Evolutionary conservation across 2,888 invertebrate species (phyloP).

Genomic region (Plagodis pulveraria): DNA sequence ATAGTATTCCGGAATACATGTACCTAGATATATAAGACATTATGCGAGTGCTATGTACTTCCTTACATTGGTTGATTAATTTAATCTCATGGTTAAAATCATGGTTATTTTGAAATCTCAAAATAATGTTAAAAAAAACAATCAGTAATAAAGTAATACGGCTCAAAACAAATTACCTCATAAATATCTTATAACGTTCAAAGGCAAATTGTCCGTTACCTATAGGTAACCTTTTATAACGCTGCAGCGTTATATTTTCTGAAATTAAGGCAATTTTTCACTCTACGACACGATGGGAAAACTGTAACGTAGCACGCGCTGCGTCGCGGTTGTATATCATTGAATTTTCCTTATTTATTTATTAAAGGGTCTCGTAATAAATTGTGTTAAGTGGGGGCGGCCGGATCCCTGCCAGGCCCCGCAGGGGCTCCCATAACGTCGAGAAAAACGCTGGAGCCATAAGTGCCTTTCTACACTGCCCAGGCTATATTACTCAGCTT

Average conservation of each 20-base stretch:
- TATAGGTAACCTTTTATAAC: too few species aligned
- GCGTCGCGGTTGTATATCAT: slow-evolving; percentile 71
- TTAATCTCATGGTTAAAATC: too few species aligned
- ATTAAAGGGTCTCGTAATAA: slow-evolving; percentile 82
- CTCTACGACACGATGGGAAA: slow-evolving; percentile 44
- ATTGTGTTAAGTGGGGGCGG: slow-evolving; percentile 84
- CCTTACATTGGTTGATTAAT: too few species aligned
- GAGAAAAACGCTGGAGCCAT: slow-evolving; percentile 74
- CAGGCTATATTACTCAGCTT: slow-evolving; percentile 64
- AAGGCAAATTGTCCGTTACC: too few species aligned
- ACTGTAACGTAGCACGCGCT: slow-evolving; percentile 56
- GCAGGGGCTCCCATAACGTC: slow-evolving; percentile 78
- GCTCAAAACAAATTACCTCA: not conserved
- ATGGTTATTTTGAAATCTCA: too few species aligned
- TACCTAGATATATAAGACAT: too few species aligned
- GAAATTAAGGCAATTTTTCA: slow-evolving; percentile 66
- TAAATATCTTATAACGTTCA: not conserved
- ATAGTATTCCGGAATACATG: too few species aligned
- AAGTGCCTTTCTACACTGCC: slow-evolving; percentile 79
- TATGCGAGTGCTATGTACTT: too few species aligned
- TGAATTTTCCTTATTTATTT: slow-evolving; percentile 84
- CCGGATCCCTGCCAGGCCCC: slow-evolving; percentile 73
- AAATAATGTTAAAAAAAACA: too few species aligned
- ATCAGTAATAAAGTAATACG: too few species aligned
- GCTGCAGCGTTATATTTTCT: slow-evolving; percentile 30